phyloP scores from a whole-genome alignment of 2,797 vertebrate species.

The Sphenodon punctatus region DNA sequence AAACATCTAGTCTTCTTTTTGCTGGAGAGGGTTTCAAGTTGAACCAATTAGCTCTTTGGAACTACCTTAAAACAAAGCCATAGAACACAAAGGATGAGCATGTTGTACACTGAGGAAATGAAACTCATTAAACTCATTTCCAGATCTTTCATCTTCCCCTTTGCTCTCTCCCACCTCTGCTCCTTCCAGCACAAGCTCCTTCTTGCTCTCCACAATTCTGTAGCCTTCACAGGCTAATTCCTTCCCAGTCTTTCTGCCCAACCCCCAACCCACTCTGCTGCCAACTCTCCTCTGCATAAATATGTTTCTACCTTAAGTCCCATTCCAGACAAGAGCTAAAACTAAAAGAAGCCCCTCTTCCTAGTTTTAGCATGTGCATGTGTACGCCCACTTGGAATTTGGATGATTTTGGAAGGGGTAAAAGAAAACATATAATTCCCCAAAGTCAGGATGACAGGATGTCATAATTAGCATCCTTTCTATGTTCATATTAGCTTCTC shows the following conservation, averaged over 20 bases:
- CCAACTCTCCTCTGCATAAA: background rate
- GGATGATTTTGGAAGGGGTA: background rate
- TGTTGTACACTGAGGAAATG: background rate
- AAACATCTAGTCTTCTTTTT: background rate
- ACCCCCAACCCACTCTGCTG: background rate
- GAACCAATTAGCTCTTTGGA: background rate
- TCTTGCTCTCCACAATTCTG: background rate
- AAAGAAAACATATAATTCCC: background rate
- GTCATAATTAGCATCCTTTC: background rate
- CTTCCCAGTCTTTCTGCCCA: background rate
- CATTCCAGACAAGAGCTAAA: background rate
- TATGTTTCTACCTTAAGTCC: background rate
- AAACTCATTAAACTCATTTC: background rate
- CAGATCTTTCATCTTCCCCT: background rate
- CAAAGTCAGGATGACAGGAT: background rate
- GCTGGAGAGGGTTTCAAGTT: slow-evolving; percentile 7
- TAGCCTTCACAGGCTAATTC: background rate
- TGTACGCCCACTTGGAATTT: background rate
- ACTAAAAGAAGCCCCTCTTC: background rate
- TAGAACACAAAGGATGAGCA: background rate
- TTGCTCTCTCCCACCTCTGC: background rate
- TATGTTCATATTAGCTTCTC: background rate
- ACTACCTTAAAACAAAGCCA: background rate
- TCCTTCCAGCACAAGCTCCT: background rate
- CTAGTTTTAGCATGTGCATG: background rate